Evolutionary conservation across 2,797 vertebrate species (phyloP), one percentile per base, ranked within the genome.

Genomic region (Melanotaenia maccullochi): DNA sequence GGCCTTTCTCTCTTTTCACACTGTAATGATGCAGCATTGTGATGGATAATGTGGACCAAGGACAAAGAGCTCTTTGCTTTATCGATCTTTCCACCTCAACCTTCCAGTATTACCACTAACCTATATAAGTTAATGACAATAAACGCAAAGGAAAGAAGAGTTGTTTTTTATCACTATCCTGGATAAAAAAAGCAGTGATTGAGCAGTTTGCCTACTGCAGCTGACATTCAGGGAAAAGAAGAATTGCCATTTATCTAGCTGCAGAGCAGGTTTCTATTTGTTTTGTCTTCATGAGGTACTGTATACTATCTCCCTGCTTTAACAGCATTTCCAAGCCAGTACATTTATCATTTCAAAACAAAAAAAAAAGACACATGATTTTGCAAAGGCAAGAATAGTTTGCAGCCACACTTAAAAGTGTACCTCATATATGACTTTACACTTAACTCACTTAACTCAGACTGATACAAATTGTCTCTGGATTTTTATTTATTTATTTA

Each of bases 131-230:
- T 47, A 55, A 42, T 12, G 18, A 20, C 30, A 56, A 56, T 47
- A 54, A 20, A 58, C 13, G 22, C 18, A 36, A 54, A 52, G 64
- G 14, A 60, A 30, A 13, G 76, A 73, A 71, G 20, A 69, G 47
- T 24, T n/a, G 64, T 64, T 63, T 14, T n/a, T 60, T 64, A 60
- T 33, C 30, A 56, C 33, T 25, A 36, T 22, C 42, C 5, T 16
- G 11, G 12, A 60, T 71, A 54, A 73, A 32, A 81, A 68, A 69
- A n/a, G 16, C 52, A 74, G 61, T 78, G 86, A 85, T 56, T 76
- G 69, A 82, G 68, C 60, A 42, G 68, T 78, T 76, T 69, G 20
- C 65, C 33, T 22, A 18, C 59, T 60, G 54, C 55, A 44, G 63
- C 22, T 73, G 79, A 73, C 76, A 82, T 13, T 33, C 9, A 62